These are phyloP conservation scores for Gambelia wislizenii DNA, from an alignment of 2,797 vertebrate genomes.

Conservation along the genomic window DNA sequence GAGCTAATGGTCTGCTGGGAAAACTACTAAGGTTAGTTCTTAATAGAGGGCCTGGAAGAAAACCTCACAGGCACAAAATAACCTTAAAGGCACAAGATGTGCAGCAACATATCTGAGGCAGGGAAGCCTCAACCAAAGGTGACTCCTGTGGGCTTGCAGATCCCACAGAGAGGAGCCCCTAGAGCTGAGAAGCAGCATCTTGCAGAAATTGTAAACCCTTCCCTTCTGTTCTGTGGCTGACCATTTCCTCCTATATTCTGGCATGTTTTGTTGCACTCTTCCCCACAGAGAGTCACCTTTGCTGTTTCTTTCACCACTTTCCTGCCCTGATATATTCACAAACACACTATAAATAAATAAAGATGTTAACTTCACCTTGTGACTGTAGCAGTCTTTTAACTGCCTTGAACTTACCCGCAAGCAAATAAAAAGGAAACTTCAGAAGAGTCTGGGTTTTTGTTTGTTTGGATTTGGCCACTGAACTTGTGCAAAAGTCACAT, in stretches of 20 bases:
- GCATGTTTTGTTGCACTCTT: not conserved
- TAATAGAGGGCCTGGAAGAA: not conserved
- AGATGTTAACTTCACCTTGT: not conserved
- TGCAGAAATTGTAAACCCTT: too few species aligned
- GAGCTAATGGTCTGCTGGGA: not conserved
- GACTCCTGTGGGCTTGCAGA: not conserved
- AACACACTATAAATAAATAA: conserved; percentile 5
- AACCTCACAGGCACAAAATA: not conserved
- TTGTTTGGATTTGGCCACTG: conserved; percentile 10
- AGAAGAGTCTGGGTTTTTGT: not conserved
- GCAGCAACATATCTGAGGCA: not conserved
- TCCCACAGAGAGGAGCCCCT: not conserved
- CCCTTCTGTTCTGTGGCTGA: not conserved
- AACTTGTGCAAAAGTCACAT: not conserved
- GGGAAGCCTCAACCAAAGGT: not conserved
- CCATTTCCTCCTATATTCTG: not conserved
- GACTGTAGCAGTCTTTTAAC: not conserved
- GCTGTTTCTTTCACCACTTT: not conserved
- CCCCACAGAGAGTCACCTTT: not conserved
- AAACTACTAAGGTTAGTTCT: too few species aligned
- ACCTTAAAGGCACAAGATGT: too few species aligned
- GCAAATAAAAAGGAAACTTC: not conserved
- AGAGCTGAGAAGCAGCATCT: not conserved
- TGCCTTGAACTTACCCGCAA: not conserved
- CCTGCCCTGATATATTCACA: not conserved